Evolutionary conservation across 2,113 vertebrate species (phyloP).

Genomic region (Hemichromis elongatus): DNA sequence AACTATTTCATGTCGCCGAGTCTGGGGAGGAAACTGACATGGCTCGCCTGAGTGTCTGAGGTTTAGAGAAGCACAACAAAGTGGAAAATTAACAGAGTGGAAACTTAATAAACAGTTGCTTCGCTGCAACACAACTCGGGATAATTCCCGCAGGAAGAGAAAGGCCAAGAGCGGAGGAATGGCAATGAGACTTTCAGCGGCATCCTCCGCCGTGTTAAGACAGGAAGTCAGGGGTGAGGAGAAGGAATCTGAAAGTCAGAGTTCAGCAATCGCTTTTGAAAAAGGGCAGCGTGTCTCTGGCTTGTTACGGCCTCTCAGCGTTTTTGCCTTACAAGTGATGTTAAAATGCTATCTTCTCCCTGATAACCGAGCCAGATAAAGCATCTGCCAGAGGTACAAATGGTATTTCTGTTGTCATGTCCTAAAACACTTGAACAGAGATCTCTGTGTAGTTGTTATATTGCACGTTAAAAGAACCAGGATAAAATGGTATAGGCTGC

Average conservation of each 20-base stretch:
- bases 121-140: slow-evolving; percentile 34
- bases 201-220: slow-evolving; percentile 42
- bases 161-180: slow-evolving; percentile 55
- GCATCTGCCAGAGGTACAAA: neutral
- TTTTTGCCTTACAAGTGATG: slow-evolving; percentile 36
- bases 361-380: slow-evolving; percentile 35
- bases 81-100: slow-evolving; percentile 68
- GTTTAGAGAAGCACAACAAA: slow-evolving; percentile 60
- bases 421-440: slow-evolving; percentile 49
- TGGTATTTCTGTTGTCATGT: slow-evolving; percentile 35
- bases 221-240: slow-evolving; percentile 68
- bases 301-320: slow-evolving; percentile 42
- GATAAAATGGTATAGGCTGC: slow-evolving; percentile 22
- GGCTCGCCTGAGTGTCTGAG: neutral
- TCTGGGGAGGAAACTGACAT: neutral
- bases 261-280: slow-evolving; percentile 68
- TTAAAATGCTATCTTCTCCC: slow-evolving; percentile 19
- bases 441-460: slow-evolving; percentile 43
- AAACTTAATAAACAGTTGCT: slow-evolving; percentile 69
- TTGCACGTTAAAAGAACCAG: slow-evolving; percentile 23
- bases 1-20: slow-evolving; percentile 46
- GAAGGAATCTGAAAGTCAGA: slow-evolving; percentile 59
- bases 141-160: slow-evolving; percentile 63
- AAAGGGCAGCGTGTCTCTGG: slow-evolving; percentile 32
- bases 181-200: slow-evolving; percentile 22